Conservation (phyloP, 2,113 vertebrate species). For the Lichenostomus cassidix region DNA sequence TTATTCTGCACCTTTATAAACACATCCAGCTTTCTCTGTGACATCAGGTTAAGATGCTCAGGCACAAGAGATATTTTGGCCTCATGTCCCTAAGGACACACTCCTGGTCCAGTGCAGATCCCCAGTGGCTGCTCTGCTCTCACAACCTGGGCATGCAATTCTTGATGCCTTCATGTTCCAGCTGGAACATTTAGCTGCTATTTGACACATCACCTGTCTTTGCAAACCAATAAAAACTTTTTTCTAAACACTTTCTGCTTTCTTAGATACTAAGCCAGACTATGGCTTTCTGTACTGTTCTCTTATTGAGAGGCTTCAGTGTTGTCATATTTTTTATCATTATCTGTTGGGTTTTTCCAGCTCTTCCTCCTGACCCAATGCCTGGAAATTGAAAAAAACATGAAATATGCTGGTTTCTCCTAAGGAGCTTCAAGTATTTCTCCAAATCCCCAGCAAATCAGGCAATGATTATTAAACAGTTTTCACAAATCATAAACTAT, state of each 20-base stretch:
- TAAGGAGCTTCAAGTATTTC: not conserved
- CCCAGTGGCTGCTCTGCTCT: not conserved
- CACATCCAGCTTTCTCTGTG: not conserved
- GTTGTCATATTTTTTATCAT: not conserved
- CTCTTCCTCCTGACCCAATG: not conserved
- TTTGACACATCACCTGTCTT: not conserved
- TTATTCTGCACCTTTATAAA: not conserved
- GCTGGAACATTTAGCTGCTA: not conserved
- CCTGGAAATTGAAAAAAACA: not conserved
- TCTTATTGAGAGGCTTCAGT: not conserved
- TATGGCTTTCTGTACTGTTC: not conserved
- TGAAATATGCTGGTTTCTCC: not conserved
- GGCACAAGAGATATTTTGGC: not conserved
- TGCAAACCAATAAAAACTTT: not conserved
- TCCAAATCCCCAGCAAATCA: not conserved
- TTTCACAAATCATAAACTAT: not conserved
- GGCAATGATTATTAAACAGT: not conserved
- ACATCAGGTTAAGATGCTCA: not conserved
- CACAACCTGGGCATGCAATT: not conserved
- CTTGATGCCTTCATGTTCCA: not conserved
- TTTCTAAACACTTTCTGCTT: not conserved
- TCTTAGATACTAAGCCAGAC: not conserved
- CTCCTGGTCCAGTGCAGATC: not conserved
- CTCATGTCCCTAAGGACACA: not conserved
- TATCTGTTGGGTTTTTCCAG: not conserved